phyloP scores from a whole-genome alignment of 2,888 invertebrate species.

The Prostheceraeus crozeri region DNA sequence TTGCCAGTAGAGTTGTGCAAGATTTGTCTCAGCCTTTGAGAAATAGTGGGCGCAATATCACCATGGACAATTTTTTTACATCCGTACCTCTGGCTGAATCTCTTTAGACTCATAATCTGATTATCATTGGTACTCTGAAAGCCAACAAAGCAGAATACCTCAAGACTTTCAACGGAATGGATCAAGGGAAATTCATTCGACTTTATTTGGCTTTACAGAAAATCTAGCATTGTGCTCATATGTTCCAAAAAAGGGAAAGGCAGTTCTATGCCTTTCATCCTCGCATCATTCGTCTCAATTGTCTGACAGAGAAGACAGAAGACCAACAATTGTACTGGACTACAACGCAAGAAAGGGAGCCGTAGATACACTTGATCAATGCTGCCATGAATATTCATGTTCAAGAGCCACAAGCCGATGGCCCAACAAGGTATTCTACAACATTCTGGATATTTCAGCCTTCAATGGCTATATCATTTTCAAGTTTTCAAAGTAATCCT shows the following conservation, averaged over 20 bases:
- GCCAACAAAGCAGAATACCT: neutral
- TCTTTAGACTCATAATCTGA: neutral
- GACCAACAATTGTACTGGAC: neutral
- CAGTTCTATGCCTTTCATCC: neutral
- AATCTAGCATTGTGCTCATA: neutral
- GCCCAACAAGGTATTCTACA: slow-evolving; percentile 15
- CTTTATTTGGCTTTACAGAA: neutral
- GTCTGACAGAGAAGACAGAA: neutral
- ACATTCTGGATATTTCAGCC: slow-evolving; percentile 13
- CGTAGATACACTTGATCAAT: slow-evolving; percentile 26
- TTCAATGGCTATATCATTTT: slow-evolving; percentile 13
- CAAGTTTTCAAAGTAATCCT: too few relatives aligned
- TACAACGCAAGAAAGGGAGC: slow-evolving; percentile 18
- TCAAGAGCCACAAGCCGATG: neutral
- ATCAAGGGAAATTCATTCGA: too few relatives aligned
- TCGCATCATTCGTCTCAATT: neutral
- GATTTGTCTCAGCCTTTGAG: neutral
- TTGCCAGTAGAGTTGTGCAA: neutral
- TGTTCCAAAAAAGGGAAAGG: slow-evolving; percentile 6
- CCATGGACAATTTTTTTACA: slow-evolving; percentile 20
- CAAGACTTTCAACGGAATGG: too few relatives aligned
- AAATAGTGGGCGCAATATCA: slow-evolving; percentile 1
- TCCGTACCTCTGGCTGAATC: neutral
- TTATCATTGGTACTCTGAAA: neutral
- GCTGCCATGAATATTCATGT: neutral